phyloP scores from a whole-genome alignment of 2,113 vertebrate genomes.

The Passerina amoena region DNA sequence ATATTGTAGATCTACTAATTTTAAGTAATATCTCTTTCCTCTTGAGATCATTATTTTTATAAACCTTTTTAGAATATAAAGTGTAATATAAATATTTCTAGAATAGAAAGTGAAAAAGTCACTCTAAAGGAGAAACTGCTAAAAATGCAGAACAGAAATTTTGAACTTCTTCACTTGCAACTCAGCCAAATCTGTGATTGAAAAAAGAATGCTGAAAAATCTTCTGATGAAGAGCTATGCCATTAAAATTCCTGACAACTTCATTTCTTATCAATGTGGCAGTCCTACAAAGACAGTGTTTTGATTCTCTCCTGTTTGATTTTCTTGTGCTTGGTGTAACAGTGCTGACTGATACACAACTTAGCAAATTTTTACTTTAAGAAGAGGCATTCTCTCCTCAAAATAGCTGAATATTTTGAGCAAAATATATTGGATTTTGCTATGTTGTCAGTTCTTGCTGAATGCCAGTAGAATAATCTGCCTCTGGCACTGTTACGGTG shows the following conservation, averaged over 20 bases:
- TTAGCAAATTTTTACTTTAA: not conserved
- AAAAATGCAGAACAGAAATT: not conserved
- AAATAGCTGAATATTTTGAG: not conserved
- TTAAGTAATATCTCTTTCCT: not conserved
- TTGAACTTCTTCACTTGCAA: not conserved
- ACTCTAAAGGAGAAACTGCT: not conserved
- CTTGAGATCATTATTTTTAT: not conserved
- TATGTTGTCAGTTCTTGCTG: not conserved
- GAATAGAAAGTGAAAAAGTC: not conserved
- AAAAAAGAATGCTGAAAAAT: not conserved
- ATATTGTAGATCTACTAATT: not conserved
- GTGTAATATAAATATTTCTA: not conserved
- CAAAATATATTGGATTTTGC: not conserved
- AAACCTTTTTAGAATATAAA: not conserved
- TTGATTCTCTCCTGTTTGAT: not conserved
- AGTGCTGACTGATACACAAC: not conserved
- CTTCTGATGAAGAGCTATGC: not conserved
- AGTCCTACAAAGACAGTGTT: not conserved
- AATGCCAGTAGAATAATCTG: not conserved
- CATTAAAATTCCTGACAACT: not conserved
- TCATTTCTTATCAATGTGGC: not conserved
- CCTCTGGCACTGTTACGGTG: not conserved
- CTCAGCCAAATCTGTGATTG: not conserved
- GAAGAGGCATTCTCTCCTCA: not conserved
- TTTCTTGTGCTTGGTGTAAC: not conserved